Evolutionary conservation across 2,797 vertebrate species (phyloP), one percentile per base, ranked within the genome.

Genomic region (Gymnoscopelus braueri): DNA sequence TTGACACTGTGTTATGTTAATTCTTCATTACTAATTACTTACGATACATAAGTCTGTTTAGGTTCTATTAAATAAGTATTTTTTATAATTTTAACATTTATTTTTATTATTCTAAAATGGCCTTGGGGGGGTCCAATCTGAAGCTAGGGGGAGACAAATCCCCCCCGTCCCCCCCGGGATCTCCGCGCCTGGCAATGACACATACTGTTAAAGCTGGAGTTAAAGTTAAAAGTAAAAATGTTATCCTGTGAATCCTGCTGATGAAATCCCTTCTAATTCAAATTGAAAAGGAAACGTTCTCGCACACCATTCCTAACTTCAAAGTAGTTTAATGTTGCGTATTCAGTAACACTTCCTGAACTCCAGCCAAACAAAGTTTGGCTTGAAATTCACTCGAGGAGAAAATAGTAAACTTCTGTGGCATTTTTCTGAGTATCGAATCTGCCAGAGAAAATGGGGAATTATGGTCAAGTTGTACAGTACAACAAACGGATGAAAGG

Each of bases 251-350:
- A 87, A 81, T 88, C 74, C 75, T 87, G 77, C 78, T 77, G 81
- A 81, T 78, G 76, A 69, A 85, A 84, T 87, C 73, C 74, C 47
- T 84, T 86, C 74, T 76, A 65, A 88, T 84, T 85, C 72, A 72
- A 88, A 90, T 85, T 84, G 86, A 72, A 84, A 83, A 82, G 86
- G 74, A 84, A 83, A 81, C 70, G 39, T 69, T 81, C 69, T 75
- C 3, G 24, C 74, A 66, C 67, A 80, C 63, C 51, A 56, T 47
- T 32, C 5, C 71, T 66, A 80, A 86, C 73, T 77, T 81, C 39
- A 77, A 61, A 80, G 76, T 60, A 67, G 67, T 75, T 48, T 62
- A 76, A 61, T 74, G 50, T 80, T 78, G 79, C 70, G 74, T 78
- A 70, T 80, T 74, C 78, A 82, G 77, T 87, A 77, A 81, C 78